Evolutionary conservation across 2,113 vertebrate species (phyloP), one percentile per base, ranked within the genome.

Genomic region (Neodon shergylaensis): DNA sequence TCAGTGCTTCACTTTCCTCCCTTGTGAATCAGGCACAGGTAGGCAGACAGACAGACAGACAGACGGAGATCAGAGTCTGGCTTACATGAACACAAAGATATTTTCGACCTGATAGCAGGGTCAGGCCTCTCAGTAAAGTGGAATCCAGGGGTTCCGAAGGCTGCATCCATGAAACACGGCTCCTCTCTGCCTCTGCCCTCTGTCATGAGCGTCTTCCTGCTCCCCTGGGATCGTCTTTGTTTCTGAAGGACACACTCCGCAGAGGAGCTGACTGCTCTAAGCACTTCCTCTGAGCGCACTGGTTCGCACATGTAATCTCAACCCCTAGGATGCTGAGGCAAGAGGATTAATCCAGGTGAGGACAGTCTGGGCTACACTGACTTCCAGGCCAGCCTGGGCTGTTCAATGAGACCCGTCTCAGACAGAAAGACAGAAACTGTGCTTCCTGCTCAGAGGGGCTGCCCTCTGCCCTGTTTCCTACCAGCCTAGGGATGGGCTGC

Each of bases 101-200:
- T 88, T 17, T 88, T 17, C 61, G 86, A 24, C 26, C 76, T 52
- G 70, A 17, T 3, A 36, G 11, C 4, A 17, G 52, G 28, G 14
- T 22, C 49, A 47, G 14, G 66, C 76, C 73, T 44, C 13, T 42
- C 26, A 70, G 58, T 6, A 24, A 2, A 21, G 70, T 42, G 26
- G 74, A 31, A 9, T 7, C 5, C 49, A 10, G 24, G 21, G 3
- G 3, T 44, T 70, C 72, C 0, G 0, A 7, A 33, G 2, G 39
- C 87, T 58, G 36, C 24, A n/a, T 54, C 22, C 36, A 7, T 28
- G 9, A 68, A 70, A n/a, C 0, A 0, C 12, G 74, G 17, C 10
- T 81, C n/a, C 66, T 63, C 42, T 14, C 58, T 76, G 17, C 17
- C 72, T 72, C 24, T 7, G 2, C 31, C 39, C 8, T 61, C 90